These are phyloP conservation scores for Cliona cf. orientalis DNA, from an alignment of 37 sponge, comb jelly and placozoan genomes.

Conservation along the genomic window DNA sequence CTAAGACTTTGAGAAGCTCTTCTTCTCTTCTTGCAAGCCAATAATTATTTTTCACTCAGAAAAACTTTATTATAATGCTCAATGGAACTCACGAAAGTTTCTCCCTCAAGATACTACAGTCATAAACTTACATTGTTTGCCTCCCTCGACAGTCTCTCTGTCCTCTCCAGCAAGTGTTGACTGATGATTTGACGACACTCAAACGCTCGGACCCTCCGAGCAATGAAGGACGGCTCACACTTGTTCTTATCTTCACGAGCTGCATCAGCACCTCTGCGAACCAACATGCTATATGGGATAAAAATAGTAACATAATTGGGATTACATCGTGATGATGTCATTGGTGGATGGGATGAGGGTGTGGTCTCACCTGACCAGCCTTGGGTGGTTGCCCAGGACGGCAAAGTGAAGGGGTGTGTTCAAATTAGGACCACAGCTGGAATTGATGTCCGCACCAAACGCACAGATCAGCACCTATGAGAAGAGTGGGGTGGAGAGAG, in stretches of 20 bases:
- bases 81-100: too few relatives aligned
- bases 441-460: conserved; percentile 61
- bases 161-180: conserved; percentile 44
- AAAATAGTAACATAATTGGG: too few relatives aligned
- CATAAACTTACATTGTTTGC: conserved; percentile 23
- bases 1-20: too few relatives aligned
- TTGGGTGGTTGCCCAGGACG: conserved; percentile 32
- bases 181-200: conserved; percentile 62
- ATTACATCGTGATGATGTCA: too few relatives aligned
- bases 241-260: conserved; percentile 47
- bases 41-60: too few relatives aligned
- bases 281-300: conserved; percentile 52
- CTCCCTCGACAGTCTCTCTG: conserved; percentile 18
- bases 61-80: too few relatives aligned
- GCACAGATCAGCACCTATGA: conserved; percentile 76
- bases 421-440: not conserved
- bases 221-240: conserved; percentile 42
- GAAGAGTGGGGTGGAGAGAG: not conserved
- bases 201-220: conserved; percentile 5
- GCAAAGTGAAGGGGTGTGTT: conserved; percentile 72
- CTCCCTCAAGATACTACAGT: not conserved
- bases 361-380: conserved; percentile 51
- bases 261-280: conserved; percentile 71
- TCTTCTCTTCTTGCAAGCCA: too few relatives aligned
- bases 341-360: not conserved